These are phyloP conservation scores for Diaprepes abbreviatus DNA, from an alignment of 2,888 invertebrate genomes.

Conservation along the genomic window DNA sequence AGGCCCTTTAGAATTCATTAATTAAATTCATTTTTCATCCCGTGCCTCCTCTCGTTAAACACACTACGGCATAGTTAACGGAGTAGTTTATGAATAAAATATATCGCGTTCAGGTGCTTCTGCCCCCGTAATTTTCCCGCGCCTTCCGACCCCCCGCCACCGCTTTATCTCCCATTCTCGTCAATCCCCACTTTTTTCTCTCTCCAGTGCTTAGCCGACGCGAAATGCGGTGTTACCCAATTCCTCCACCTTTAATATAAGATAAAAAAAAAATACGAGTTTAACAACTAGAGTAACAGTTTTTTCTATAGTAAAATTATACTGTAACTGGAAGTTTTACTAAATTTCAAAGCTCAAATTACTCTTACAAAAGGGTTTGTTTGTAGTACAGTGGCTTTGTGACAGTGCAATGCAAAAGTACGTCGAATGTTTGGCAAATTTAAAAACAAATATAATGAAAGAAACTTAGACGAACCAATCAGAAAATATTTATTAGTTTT, in stretches of 20 bases:
- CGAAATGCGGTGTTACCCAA: neutral
- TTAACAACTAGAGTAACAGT: no score
- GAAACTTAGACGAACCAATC: no score
- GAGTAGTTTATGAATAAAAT: constrained; percentile 28
- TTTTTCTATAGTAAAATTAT: no score
- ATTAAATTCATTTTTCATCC: constrained; percentile 33
- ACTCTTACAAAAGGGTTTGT: no score
- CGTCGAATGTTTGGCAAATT: no score
- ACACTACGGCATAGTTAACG: constrained; percentile 28
- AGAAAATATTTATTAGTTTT: no score
- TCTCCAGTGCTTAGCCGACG: neutral
- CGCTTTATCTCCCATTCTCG: neutral
- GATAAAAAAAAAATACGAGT: no score
- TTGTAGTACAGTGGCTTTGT: no score
- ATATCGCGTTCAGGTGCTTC: constrained; percentile 32
- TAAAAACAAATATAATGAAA: no score
- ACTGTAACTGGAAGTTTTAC: no score
- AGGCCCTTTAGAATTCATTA: constrained; percentile 11
- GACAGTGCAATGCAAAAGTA: no score
- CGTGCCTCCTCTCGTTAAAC: neutral
- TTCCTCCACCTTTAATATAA: neutral
- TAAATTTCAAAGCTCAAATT: no score
- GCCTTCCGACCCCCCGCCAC: neutral
- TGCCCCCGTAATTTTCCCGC: constrained; percentile 25
- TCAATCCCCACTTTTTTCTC: constrained; percentile 16